A percentile compares a stretch with the other conserved stretches of the same genome.
Evolutionary conservation across 2,888 invertebrate species (phyloP).

Genomic region (Gastracanthus pulcherrimus): DNA sequence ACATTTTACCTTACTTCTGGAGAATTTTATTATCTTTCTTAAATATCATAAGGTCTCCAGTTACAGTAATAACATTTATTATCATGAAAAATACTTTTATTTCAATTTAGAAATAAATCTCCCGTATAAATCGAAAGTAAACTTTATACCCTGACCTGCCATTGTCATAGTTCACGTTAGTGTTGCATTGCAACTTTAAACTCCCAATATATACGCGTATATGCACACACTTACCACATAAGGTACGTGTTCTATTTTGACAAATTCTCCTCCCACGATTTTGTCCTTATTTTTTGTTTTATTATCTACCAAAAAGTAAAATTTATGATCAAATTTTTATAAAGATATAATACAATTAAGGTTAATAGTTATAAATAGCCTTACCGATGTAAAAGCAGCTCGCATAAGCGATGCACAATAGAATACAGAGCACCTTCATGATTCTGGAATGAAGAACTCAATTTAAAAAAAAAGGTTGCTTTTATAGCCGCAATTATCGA

Average conservation of each 20-base stretch:
- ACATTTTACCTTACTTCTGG: too few species aligned
- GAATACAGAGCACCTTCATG: background rate
- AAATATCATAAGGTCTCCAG: too few species aligned
- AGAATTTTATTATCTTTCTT: too few species aligned
- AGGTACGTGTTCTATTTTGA: background rate
- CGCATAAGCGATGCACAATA: background rate
- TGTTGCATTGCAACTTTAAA: too few species aligned
- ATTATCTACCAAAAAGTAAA: background rate
- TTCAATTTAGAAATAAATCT: too few species aligned
- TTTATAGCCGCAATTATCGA: background rate
- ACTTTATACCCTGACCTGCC: too few species aligned
- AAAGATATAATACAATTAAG: background rate
- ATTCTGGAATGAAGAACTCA: background rate
- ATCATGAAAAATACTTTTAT: too few species aligned
- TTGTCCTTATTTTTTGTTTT: background rate
- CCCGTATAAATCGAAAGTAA: too few species aligned
- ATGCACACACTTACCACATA: background rate
- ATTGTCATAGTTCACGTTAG: too few species aligned
- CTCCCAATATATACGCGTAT: too few species aligned
- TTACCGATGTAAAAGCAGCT: slow-evolving; percentile 12
- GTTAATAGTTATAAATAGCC: background rate
- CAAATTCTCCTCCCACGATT: background rate
- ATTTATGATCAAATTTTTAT: background rate
- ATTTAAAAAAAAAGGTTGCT: background rate
- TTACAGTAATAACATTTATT: too few species aligned